These are phyloP conservation scores for Probosciger aterrimus DNA, from an alignment of 2,113 vertebrate genomes.

Conservation along the genomic window DNA sequence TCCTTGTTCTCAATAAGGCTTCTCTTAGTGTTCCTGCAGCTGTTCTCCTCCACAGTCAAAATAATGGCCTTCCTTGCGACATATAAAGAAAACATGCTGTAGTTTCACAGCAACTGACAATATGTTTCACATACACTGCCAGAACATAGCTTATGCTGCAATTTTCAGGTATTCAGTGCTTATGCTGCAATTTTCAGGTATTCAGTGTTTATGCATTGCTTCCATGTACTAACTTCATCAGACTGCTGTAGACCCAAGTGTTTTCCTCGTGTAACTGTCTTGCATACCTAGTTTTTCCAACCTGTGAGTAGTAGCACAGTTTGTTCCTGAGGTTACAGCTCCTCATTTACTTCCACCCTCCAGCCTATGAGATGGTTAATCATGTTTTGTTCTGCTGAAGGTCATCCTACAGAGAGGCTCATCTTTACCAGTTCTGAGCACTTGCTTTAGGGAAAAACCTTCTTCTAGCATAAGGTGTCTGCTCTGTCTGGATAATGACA, in stretches of 20 bases:
- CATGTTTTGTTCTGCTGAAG: neutral
- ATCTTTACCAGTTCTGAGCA: neutral
- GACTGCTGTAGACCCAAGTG: neutral
- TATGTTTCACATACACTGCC: neutral
- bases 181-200: neutral
- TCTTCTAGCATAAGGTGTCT: neutral
- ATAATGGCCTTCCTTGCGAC: neutral
- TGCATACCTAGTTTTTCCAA: neutral
- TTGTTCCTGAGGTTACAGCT: neutral
- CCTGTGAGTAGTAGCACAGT: neutral
- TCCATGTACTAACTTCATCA: neutral
- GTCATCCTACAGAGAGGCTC: neutral
- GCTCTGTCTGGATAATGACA: neutral
- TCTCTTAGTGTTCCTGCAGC: neutral
- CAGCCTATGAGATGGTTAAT: neutral
- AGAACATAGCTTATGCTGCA: neutral
- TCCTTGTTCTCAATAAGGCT: constrained; percentile 3
- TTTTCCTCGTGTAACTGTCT: neutral
- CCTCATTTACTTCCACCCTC: neutral
- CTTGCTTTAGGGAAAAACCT: neutral
- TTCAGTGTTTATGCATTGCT: neutral
- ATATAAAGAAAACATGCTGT: neutral
- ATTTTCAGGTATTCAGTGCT: neutral
- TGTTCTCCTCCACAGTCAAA: neutral
- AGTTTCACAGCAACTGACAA: neutral